phyloP scores from a whole-genome alignment of 2,113 vertebrate genomes.

The Nycticryphes semicollaris region DNA sequence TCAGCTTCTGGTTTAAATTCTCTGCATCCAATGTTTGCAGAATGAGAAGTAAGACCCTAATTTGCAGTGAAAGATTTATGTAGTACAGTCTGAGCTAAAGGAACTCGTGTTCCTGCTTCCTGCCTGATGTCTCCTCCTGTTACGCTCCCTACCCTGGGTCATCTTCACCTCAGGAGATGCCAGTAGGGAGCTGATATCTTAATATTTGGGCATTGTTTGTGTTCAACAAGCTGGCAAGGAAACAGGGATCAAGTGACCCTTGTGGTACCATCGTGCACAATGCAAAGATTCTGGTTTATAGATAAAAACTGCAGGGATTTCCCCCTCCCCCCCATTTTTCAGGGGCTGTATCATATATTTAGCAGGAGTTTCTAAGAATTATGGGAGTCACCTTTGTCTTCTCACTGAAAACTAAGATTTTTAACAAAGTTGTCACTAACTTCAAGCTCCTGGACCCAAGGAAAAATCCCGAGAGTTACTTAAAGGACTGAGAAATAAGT shows the following conservation, averaged over 20 bases:
- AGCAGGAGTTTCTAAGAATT: neutral
- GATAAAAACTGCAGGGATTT: neutral
- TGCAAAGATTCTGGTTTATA: neutral
- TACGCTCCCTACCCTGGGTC: neutral
- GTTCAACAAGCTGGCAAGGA: neutral
- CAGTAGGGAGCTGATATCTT: neutral
- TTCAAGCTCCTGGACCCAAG: neutral
- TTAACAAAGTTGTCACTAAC: neutral
- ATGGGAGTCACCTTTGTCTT: neutral
- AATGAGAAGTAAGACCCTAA: neutral
- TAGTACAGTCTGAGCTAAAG: neutral
- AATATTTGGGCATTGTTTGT: neutral
- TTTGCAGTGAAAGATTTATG: neutral
- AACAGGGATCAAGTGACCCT: neutral
- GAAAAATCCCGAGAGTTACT: neutral
- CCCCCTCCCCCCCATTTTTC: accelerated
- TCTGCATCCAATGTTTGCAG: neutral
- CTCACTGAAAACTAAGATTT: neutral
- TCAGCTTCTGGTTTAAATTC: neutral
- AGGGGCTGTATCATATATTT: neutral
- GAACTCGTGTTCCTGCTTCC: neutral
- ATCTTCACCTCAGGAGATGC: neutral
- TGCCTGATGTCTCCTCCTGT: neutral
- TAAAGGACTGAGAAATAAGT: neutral
- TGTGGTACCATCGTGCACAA: neutral